phyloP scores from a whole-genome alignment of 2,888 invertebrate genomes.

The Electrophaes corylata region DNA sequence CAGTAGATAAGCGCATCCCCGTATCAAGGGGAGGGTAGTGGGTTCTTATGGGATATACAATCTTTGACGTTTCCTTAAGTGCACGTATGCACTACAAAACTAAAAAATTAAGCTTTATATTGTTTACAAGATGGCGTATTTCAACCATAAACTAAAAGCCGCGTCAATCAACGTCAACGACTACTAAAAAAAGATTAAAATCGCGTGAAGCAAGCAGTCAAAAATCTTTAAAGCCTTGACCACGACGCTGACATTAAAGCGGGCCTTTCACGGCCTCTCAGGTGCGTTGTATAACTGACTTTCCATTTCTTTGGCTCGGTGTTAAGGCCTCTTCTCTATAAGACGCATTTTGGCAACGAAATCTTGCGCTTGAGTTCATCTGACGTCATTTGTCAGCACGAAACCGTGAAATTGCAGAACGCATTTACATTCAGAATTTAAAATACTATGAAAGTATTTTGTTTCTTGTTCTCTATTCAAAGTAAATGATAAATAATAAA shows the following conservation, averaged over 20 bases:
- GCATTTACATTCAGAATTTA: not conserved
- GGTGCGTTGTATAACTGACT: slow-evolving; percentile 82
- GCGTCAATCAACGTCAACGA: slow-evolving; percentile 52
- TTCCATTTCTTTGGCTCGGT: slow-evolving; percentile 73
- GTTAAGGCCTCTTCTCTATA: slow-evolving; percentile 46
- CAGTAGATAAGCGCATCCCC: no score
- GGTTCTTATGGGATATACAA: no score
- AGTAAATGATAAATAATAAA: no score
- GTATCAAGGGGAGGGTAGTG: no score
- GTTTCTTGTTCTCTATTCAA: no score
- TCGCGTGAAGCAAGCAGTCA: slow-evolving; percentile 68
- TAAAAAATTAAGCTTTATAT: not conserved
- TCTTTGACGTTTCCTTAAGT: no score
- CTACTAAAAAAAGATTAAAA: slow-evolving; percentile 56
- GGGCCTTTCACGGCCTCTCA: slow-evolving; percentile 80
- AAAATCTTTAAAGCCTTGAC: slow-evolving; percentile 77
- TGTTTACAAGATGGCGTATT: not conserved
- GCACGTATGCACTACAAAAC: no score
- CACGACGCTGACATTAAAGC: slow-evolving; percentile 80
- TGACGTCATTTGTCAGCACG: slow-evolving; percentile 13
- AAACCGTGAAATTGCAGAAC: slow-evolving; percentile 2
- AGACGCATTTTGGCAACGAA: slow-evolving; percentile 28
- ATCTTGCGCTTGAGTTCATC: slow-evolving; percentile 9
- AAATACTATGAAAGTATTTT: no score
- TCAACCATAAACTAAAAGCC: slow-evolving; percentile 20